These are phyloP conservation scores for Sesia bembeciformis DNA, from an alignment of 2,888 invertebrate genomes.

Conservation along the genomic window DNA sequence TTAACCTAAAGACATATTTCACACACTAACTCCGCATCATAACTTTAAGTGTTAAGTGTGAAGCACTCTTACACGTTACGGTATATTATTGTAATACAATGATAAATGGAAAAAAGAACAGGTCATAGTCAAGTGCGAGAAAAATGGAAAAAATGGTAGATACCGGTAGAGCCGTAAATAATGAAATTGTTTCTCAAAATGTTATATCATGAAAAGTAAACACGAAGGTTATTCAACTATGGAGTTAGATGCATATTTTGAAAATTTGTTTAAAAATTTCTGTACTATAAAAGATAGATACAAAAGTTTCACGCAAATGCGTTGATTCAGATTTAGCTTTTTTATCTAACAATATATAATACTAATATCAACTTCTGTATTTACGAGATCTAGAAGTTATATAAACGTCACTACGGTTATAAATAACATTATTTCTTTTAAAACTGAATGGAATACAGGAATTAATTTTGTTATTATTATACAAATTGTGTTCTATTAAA, in stretches of 20 bases:
- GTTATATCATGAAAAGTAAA: neutral
- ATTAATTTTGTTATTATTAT: neutral
- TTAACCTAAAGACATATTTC: slow-evolving; percentile 66
- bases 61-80: slow-evolving; percentile 55
- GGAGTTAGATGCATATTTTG: neutral
- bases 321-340: too few relatives aligned
- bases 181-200: too few relatives aligned
- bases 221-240: neutral
- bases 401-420: neutral
- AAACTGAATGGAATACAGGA: neutral
- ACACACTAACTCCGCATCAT: slow-evolving; percentile 49
- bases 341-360: too few relatives aligned
- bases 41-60: slow-evolving; percentile 20
- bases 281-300: too few relatives aligned
- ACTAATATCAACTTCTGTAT: too few relatives aligned
- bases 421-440: neutral
- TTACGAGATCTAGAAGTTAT: neutral
- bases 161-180: too few relatives aligned
- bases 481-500: neutral
- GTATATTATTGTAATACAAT: slow-evolving; percentile 50
- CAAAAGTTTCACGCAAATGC: too few relatives aligned
- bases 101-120: slow-evolving; percentile 51
- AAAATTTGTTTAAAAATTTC: too few relatives aligned
- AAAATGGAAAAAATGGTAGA: too few relatives aligned
- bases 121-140: slow-evolving; percentile 47